Evolutionary conservation across 2,113 vertebrate genomes (phyloP), one percentile per base, ranked within the genome.

Genomic region (Rhinogobius similis): DNA sequence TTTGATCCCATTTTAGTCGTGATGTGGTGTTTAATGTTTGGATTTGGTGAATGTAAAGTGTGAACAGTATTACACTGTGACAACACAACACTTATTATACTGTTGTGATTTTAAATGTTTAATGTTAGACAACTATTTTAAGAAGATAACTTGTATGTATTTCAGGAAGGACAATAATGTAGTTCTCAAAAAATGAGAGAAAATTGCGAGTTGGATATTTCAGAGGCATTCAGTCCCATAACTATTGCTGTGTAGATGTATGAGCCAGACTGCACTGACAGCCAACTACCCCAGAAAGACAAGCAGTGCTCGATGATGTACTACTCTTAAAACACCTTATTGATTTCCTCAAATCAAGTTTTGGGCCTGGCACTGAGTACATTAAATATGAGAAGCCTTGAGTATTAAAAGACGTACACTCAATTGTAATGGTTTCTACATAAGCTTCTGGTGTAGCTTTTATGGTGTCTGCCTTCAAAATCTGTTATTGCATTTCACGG

Each of bases 301-400:
- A 77, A 77, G 65, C 23, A 18, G 26, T 69, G 67, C 72, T 70
- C 21, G 75, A 73, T 64, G 43, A 65, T 68, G 71, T 75, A 41
- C 62, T 77, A 72, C 81, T 78, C 87, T 83, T 78, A 73, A 82
- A 86, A 85, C 77, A 81, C 74, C 69, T 77, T 63, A 92, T 89
- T 82, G 88, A 91, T 90, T 89, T 84, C 23, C 38, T 50, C 67
- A 91, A 90, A 92, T 92, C 81, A 77, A 78, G 82, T 91, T 89
- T 87, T 71, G 76, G 79, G 77, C 67, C 78, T 76, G 82, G 62
- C 69, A 53, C 67, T 82, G 67, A 77, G 73, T 79, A 63, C 82
- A 85, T 90, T 83, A 77, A 86, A 89, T 87, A 89, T 87, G 70
- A 88, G 77, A 85, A 79, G 77, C 70, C 61, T 83, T 87, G 74